Base-by-base conservation (phyloP, 1,140 invertebrate genomes). In the Pseudomyrmex sp. region DNA sequence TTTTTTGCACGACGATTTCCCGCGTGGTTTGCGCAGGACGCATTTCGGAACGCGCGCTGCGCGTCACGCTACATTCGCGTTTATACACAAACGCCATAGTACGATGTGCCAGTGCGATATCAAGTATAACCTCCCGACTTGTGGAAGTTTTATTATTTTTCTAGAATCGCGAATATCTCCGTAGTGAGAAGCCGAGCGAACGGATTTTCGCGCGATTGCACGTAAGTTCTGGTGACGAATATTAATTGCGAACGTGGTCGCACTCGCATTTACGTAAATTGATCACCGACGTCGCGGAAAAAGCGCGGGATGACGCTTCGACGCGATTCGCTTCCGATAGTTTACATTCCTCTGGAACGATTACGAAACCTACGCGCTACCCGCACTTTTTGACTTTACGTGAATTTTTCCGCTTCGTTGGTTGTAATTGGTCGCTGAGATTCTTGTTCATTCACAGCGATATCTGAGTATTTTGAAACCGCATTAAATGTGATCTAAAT, bases 41-140 rank as follows among this genome's bases (percentile, higher is more conserved):
- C n/a, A 15, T 93, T 92, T 91, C 48, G 18, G 93, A 93, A 94
- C 90, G 74, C 89, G 0, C 12, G 61, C 83, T 44, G 85, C 89
- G 90, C 86, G 85, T 76, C 23, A 35, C 15, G 62, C 18, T 15
- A 10, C 15, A n/a, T 15, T 18, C 8, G 44, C 52, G 1, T 18
- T 44, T 52, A 66, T 85, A 87, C 88, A 85, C 69, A 15, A 52
- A 35, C 44, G 35, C 58, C 46, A 9, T 77, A 65, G 85, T 92
- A 92, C 89, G 86, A 91, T 91, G 87, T 85, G 82, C 84, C 88
- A 90, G 91, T 79, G 90, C 79, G 79, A 72, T 82, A 76, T 90
- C 89, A 89, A 87, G 88, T 88, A 89, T 91, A 90, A 91, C 86
- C 86, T 85, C 73, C 58, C 84, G 88, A 86, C 88, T 84, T 59